A percentile compares a stretch with the other conserved stretches of the same genome.
Evolutionary conservation across 37 sponge, comb jelly and placozoan species (phyloP).

Genomic region (Crambe crambe): DNA sequence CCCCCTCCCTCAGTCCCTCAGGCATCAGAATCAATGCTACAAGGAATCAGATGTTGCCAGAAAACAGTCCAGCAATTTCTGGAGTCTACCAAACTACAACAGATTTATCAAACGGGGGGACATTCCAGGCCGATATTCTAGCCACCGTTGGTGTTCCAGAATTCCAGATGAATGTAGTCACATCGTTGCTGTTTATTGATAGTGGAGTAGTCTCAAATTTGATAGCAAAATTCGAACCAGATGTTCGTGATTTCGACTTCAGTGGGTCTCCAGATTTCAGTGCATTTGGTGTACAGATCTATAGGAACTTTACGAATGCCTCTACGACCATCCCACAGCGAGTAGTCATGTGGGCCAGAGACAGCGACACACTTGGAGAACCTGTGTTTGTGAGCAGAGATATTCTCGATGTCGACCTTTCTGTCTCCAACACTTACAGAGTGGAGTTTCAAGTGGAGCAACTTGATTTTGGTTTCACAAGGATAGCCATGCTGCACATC

Average conservation of each 20-base stretch:
- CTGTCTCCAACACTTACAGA: slow-evolving; percentile 21
- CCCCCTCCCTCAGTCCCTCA: not conserved
- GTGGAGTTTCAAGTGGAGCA: slow-evolving; percentile 43
- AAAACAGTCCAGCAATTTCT: not conserved
- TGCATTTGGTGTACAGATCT: slow-evolving; percentile 63
- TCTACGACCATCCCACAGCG: slow-evolving; percentile 9
- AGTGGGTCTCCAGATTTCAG: not conserved
- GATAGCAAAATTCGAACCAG: slow-evolving; percentile 43
- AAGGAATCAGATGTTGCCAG: not conserved
- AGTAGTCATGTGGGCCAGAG: slow-evolving; percentile 60
- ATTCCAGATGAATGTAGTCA: slow-evolving; percentile 39
- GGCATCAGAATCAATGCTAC: slow-evolving; percentile 28
- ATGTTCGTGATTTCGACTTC: slow-evolving; percentile 11
- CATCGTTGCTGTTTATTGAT: slow-evolving; percentile 58
- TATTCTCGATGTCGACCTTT: slow-evolving; percentile 33
- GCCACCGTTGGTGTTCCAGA: slow-evolving; percentile 37
- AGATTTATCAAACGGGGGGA: slow-evolving; percentile 16
- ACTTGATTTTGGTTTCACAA: slow-evolving; percentile 4
- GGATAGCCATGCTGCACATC: slow-evolving; percentile 27
- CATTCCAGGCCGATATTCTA: slow-evolving; percentile 34
- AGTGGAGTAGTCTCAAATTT: not conserved
- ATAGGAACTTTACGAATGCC: not conserved
- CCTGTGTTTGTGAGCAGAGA: slow-evolving; percentile 21
- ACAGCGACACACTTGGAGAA: not conserved
- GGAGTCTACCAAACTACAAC: slow-evolving; percentile 47